Percentiles rank a stretch among this genome's conserved stretches.
Conservation (phyloP, 2,888 invertebrate genomes). For the Diarsia brunnea region DNA sequence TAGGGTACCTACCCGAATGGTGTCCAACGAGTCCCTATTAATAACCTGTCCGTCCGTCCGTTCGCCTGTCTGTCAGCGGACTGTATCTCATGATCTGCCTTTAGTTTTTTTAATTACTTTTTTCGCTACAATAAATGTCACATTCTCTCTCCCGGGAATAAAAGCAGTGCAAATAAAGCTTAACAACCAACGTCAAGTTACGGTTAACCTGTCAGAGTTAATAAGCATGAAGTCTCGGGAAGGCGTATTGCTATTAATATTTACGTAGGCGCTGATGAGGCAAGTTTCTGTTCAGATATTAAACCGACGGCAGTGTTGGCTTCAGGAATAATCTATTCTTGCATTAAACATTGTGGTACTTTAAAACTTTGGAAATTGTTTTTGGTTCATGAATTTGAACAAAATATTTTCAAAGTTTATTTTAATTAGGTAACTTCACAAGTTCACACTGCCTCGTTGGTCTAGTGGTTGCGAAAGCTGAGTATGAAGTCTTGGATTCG, state of each 20-base stretch:
- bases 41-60: too few relatives aligned
- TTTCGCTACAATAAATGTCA: not conserved
- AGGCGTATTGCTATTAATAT: slow-evolving; percentile 57
- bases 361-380: slow-evolving; percentile 30
- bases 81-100: too few relatives aligned
- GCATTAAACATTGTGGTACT: slow-evolving; percentile 29
- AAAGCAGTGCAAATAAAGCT: slow-evolving; percentile 14
- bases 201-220: slow-evolving; percentile 53
- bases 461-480: too few relatives aligned
- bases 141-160: not conserved
- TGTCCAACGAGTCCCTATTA: too few relatives aligned
- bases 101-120: not conserved
- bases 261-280: slow-evolving; percentile 57
- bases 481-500: too few relatives aligned
- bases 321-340: slow-evolving; percentile 30
- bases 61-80: too few relatives aligned
- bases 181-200: slow-evolving; percentile 23
- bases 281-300: slow-evolving; percentile 53
- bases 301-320: slow-evolving; percentile 26
- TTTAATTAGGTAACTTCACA: too few relatives aligned
- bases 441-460: too few relatives aligned
- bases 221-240: slow-evolving; percentile 22
- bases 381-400: not conserved
- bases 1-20: too few relatives aligned
- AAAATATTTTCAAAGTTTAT: not conserved